Evolutionary conservation across 2,888 invertebrate genomes (phyloP).

Genomic region (Neoitamus cyanurus): DNA sequence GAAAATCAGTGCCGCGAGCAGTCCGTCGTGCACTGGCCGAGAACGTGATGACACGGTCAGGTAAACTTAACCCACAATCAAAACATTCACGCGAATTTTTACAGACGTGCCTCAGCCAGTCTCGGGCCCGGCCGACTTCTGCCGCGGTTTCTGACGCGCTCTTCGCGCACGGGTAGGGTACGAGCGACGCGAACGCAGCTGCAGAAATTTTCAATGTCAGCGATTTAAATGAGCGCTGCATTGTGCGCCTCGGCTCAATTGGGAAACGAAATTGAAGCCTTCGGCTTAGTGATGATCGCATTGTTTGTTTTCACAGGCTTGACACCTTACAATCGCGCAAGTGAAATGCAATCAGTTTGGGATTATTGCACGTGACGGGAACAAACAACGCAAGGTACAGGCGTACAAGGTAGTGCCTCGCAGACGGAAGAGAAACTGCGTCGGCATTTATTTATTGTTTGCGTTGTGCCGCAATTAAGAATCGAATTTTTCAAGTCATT

Average conservation of each 20-base stretch:
- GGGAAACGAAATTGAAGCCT: background rate
- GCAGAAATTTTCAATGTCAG: constrained; percentile 18
- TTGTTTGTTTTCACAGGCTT: background rate
- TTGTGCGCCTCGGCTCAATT: background rate
- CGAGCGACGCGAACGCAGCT: background rate
- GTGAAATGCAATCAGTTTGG: constrained; percentile 4
- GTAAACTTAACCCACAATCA: constrained; percentile 25
- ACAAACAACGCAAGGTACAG: background rate
- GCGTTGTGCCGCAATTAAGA: background rate
- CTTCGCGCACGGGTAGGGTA: background rate
- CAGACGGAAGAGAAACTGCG: background rate
- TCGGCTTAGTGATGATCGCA: background rate
- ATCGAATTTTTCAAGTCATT: background rate
- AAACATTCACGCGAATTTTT: constrained; percentile 8
- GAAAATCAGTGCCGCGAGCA: constrained; percentile 4
- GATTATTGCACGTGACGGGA: background rate
- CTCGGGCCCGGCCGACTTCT: background rate
- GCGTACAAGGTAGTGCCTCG: no score
- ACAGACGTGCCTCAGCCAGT: constrained; percentile 13
- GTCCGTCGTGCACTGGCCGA: background rate
- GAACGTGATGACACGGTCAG: constrained; percentile 37
- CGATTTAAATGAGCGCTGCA: constrained; percentile 11
- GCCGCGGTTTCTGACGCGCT: background rate
- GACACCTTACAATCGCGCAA: background rate
- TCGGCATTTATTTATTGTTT: background rate